Percentiles rank a stretch among this genome's conserved stretches.
These are phyloP conservation scores for Yasuhikotakia modesta DNA, from an alignment of 2,797 vertebrate genomes.

Conservation along the genomic window DNA sequence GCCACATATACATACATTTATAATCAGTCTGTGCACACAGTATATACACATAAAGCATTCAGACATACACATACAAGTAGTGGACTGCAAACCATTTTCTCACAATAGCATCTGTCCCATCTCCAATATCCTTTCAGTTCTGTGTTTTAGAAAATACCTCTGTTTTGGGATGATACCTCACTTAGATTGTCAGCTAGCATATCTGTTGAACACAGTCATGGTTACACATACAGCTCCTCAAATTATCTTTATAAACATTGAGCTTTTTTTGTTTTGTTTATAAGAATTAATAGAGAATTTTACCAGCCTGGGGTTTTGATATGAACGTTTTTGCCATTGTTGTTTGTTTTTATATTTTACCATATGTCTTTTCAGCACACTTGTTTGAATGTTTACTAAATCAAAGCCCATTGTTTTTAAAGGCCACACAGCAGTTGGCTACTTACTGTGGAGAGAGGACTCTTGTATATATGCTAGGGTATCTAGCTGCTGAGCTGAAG, in stretches of 20 bases:
- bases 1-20: neutral
- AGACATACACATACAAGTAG: neutral
- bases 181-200: too few species aligned
- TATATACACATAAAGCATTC: neutral
- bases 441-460: conserved; percentile 47
- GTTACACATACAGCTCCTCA: too few species aligned
- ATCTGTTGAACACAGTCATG: too few species aligned
- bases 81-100: neutral
- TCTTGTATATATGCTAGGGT: conserved; percentile 53
- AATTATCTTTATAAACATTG: conserved; percentile 1
- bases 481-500: conserved; percentile 77
- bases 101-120: too few species aligned
- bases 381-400: neutral
- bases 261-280: conserved; percentile 31
- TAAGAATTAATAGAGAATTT: conserved; percentile 32
- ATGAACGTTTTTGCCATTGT: conserved; percentile 57
- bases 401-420: neutral
- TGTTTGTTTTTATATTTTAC: conserved; percentile 2
- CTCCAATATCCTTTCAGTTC: too few species aligned
- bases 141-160: too few species aligned
- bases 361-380: neutral
- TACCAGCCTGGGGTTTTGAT: conserved; percentile 55
- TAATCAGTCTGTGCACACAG: neutral
- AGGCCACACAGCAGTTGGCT: neutral
- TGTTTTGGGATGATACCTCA: too few species aligned